Percentiles rank a stretch among this genome's conserved stretches.
Conservation (phyloP, 1,140 invertebrate species). For the Macrobrachium rosenbergii region DNA sequence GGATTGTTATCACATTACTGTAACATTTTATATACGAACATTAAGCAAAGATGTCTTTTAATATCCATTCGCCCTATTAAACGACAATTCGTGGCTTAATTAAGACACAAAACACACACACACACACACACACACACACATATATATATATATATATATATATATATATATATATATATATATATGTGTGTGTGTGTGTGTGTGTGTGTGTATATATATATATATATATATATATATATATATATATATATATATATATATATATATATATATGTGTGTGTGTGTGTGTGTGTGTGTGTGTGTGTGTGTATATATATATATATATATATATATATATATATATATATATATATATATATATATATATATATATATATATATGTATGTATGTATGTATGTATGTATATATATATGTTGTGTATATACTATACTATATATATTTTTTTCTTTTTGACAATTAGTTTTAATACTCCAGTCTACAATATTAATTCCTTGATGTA, state of each 20-base stretch:
- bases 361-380: neutral
- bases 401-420: too few relatives aligned
- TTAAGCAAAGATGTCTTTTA: too few relatives aligned
- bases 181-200: neutral
- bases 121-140: neutral
- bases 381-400: neutral
- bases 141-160: constrained; percentile 22
- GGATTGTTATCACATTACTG: neutral
- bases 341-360: constrained; percentile 22
- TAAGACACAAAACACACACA: neutral
- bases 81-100: too few relatives aligned
- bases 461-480: too few relatives aligned
- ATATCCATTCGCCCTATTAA: too few relatives aligned
- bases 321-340: constrained; percentile 22
- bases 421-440: too few relatives aligned
- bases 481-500: too few relatives aligned
- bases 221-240: constrained; percentile 15
- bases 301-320: neutral
- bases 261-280: constrained; percentile 10
- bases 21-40: too few relatives aligned
- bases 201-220: neutral
- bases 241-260: constrained; percentile 22
- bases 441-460: too few relatives aligned
- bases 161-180: constrained; percentile 22
- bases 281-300: neutral